These are phyloP conservation scores for Morus bassanus DNA, from an alignment of 2,797 vertebrate genomes.

Conservation along the genomic window DNA sequence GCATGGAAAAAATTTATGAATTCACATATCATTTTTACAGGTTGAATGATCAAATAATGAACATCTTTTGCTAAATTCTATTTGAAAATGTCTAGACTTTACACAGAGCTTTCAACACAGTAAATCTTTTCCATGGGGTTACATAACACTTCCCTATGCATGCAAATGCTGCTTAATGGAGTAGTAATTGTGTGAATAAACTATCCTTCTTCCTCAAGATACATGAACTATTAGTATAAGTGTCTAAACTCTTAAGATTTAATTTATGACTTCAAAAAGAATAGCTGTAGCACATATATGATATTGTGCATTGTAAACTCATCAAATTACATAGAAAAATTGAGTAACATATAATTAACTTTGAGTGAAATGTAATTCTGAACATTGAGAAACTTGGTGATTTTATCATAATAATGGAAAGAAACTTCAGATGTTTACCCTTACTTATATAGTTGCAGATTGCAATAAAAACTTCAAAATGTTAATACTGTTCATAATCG, in stretches of 20 bases:
- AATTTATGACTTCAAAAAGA: neutral
- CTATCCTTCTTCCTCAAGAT: neutral
- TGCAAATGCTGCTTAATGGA: neutral
- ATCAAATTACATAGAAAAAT: neutral
- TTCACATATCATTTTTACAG: neutral
- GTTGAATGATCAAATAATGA: neutral
- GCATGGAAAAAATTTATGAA: neutral
- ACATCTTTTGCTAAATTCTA: neutral
- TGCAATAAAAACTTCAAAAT: neutral
- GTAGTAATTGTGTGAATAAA: neutral
- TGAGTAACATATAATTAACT: neutral
- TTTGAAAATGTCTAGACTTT: neutral
- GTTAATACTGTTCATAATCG: fast-evolving
- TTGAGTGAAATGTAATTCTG: neutral
- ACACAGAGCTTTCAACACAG: neutral
- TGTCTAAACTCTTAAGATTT: neutral
- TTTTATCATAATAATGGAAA: neutral
- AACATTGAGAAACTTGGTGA: neutral
- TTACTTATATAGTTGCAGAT: neutral
- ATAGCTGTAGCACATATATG: neutral
- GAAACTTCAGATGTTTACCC: neutral
- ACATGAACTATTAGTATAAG: neutral
- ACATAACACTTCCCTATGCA: neutral
- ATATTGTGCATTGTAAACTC: neutral
- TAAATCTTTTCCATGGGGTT: neutral